Evolutionary conservation across 2,888 invertebrate genomes (phyloP).

Genomic region (Cordilura impudica): DNA sequence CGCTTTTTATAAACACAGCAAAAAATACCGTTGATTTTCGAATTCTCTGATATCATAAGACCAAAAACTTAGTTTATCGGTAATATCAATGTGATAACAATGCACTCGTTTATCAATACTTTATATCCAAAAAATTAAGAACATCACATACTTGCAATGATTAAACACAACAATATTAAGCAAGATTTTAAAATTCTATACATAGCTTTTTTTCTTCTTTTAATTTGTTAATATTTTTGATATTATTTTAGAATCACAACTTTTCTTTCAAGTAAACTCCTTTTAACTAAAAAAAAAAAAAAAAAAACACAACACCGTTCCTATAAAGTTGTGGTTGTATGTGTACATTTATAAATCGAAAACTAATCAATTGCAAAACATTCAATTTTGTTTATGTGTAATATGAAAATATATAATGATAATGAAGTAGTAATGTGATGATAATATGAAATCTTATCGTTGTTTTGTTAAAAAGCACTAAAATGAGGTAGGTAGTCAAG

Average conservation of each 20-base stretch:
- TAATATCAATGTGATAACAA: too few relatives aligned
- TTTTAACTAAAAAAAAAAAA: constrained; percentile 25
- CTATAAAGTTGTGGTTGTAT: not conserved
- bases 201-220: not conserved
- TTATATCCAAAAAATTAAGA: not conserved
- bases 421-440: constrained; percentile 17
- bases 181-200: not conserved
- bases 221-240: not conserved
- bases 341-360: constrained; percentile 36
- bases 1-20: too few relatives aligned
- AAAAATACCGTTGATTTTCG: too few relatives aligned
- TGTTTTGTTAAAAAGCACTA: not conserved
- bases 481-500: not conserved
- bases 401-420: constrained; percentile 14
- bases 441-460: constrained; percentile 43
- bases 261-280: not conserved
- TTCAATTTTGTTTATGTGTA: constrained; percentile 6
- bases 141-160: constrained; percentile 24
- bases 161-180: not conserved
- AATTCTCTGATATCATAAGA: too few relatives aligned
- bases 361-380: constrained; percentile 53
- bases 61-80: too few relatives aligned
- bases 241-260: not conserved
- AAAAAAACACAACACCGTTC: not conserved
- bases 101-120: too few relatives aligned